Evolutionary conservation across 1,140 invertebrate species (phyloP).

Genomic region (Cotesia chilonis): DNA sequence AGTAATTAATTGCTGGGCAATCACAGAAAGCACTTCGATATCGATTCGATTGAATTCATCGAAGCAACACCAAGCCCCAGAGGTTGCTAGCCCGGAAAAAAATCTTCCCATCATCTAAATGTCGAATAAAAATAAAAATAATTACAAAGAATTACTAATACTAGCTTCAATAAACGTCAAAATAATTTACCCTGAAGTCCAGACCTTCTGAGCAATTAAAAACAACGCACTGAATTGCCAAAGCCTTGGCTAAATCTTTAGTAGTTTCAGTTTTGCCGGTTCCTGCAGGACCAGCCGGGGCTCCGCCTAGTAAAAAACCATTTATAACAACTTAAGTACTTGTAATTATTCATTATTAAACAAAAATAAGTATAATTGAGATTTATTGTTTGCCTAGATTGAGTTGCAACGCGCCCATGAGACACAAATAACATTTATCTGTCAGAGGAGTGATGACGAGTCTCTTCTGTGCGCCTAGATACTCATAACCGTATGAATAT

Average conservation of each 20-base stretch:
- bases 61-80: slow-evolving; percentile 97
- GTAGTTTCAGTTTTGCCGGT: slow-evolving; percentile 97
- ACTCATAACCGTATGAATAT: slow-evolving; percentile 91
- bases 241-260: slow-evolving; percentile 95
- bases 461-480: slow-evolving; percentile 88
- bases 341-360: too few relatives aligned
- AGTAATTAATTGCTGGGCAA: slow-evolving; percentile 88
- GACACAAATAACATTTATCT: slow-evolving; percentile 90
- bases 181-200: slow-evolving; percentile 80
- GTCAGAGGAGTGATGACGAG: slow-evolving; percentile 92
- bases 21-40: slow-evolving; percentile 86
- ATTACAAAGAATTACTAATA: neutral
- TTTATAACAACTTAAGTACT: too few relatives aligned
- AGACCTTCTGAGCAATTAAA: slow-evolving; percentile 96
- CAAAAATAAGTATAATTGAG: too few relatives aligned
- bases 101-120: slow-evolving; percentile 81
- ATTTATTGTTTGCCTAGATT: slow-evolving; percentile 63
- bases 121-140: neutral
- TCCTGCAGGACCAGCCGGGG: slow-evolving; percentile 93
- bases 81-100: slow-evolving; percentile 95
- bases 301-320: slow-evolving; percentile 70
- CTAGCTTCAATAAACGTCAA: neutral
- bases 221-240: slow-evolving; percentile 96
- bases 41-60: slow-evolving; percentile 94
- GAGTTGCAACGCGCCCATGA: slow-evolving; percentile 91